Base-by-base conservation (phyloP, 1,140 invertebrate genomes). In the Aphis gossypii region DNA sequence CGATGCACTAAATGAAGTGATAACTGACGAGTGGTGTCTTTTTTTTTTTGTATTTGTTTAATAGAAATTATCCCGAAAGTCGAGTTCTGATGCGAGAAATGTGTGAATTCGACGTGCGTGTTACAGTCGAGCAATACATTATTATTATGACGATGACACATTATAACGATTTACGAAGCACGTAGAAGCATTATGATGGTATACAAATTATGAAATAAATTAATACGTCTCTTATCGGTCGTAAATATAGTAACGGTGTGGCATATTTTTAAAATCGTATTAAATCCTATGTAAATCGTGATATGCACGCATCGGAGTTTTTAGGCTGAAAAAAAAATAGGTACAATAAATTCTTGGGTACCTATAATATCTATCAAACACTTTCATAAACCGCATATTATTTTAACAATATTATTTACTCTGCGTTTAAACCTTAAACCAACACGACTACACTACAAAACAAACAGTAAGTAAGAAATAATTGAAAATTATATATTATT, bases 321-420 rank as follows among this genome's bases (percentile, higher is more conserved):
- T 76, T 84, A 41, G 83, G 41, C 11, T 44, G 23, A 30, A 84
- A 44, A 84, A 86, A 88, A 88, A 88, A 89, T 76, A n/a, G 60
- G 30, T 89, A 86, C 38, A 86, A 86, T 86, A 86, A 41, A 86
- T 86, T 86, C 41, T 86, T 41, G 38, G 83, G 83, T 25, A 41
- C 23, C 23, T 76, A n/a, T 21, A 23, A 11, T 76, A 76, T n/a
- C 11, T 76, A 76, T 41, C 38, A 44, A 11, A 14, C 11, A 41
- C 30, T 86, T 86, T 44, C 41, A 25, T 86, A 76, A 76, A 76
- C 60, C 60, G 30, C 60, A 11, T 76, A 76, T 76, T 76, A 86
- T 30, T 86, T 86, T 41, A 46, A 86, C 84, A 46, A 86, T 86
- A 48, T 86, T 86, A 86, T 86, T 86, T 90, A 90, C 38, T 90